phyloP scores from a whole-genome alignment of 2,797 vertebrate species.

The Acanthiza pusilla region DNA sequence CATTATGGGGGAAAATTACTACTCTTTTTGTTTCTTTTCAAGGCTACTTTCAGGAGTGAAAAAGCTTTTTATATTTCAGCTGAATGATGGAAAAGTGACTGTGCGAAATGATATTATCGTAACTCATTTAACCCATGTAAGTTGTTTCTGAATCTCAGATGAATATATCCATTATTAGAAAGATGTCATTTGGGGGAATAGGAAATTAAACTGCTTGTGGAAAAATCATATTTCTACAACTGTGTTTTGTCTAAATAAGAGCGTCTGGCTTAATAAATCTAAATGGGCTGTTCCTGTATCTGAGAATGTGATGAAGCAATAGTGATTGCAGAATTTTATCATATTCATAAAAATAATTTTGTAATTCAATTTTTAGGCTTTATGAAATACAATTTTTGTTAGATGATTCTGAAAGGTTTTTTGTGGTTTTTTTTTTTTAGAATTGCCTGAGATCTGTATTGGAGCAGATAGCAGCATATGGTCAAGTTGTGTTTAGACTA shows the following conservation, averaged over 20 bases:
- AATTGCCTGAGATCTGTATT: slow-evolving; percentile 89
- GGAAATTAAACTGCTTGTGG: neutral
- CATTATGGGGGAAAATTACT: neutral
- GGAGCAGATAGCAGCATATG: slow-evolving; percentile 91
- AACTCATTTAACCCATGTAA: slow-evolving; percentile 95
- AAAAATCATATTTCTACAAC: neutral
- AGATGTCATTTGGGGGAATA: neutral
- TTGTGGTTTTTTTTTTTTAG: slow-evolving; percentile 59
- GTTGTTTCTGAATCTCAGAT: slow-evolving; percentile 50
- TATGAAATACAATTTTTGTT: neutral
- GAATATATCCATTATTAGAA: neutral
- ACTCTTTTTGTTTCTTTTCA: slow-evolving; percentile 46
- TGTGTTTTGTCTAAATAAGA: neutral
- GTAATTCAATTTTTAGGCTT: neutral
- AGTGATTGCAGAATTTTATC: neutral
- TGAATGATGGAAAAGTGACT: slow-evolving; percentile 89
- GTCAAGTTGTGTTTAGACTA: slow-evolving; percentile 90
- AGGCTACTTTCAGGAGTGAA: slow-evolving; percentile 97
- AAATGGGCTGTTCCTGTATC: neutral
- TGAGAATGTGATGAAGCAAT: neutral
- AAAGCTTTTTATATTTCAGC: slow-evolving; percentile 94
- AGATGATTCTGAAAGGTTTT: neutral
- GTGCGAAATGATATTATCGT: slow-evolving; percentile 91
- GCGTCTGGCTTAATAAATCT: neutral
- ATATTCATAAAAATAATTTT: neutral